Conservation (phyloP, 2,888 invertebrate genomes). For the Lasioglossum malachurum region DNA sequence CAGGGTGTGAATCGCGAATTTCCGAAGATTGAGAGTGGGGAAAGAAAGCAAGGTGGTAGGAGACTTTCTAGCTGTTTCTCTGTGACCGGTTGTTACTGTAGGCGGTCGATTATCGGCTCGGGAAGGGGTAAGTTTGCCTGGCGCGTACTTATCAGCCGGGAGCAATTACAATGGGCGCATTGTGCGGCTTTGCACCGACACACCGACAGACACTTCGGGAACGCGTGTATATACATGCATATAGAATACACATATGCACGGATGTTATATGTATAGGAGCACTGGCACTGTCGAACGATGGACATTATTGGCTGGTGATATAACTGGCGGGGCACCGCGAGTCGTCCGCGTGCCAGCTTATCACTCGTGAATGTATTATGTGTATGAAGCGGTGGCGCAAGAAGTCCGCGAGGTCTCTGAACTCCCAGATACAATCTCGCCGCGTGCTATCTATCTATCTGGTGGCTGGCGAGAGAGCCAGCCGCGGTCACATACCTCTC, state of each 20-base stretch:
- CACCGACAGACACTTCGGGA: not conserved
- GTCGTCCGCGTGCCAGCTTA: constrained; percentile 70
- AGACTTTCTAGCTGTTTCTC: not conserved
- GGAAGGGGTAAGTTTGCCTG: constrained; percentile 8
- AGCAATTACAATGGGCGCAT: constrained; percentile 39
- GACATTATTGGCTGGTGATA: constrained; percentile 65
- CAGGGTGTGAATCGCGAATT: not conserved
- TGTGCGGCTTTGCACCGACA: not conserved
- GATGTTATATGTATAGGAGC: too few relatives aligned
- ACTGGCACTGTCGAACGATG: not conserved
- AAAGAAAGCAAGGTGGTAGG: not conserved
- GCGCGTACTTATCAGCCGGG: not conserved
- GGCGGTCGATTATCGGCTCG: constrained; percentile 2
- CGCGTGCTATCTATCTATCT: constrained; percentile 69
- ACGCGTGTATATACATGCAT: not conserved
- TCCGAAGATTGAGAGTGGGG: not conserved
- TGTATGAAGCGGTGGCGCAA: constrained; percentile 74
- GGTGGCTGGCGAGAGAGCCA: constrained; percentile 61
- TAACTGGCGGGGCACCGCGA: constrained; percentile 49
- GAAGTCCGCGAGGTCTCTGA: constrained; percentile 75
- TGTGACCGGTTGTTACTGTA: not conserved
- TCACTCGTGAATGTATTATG: constrained; percentile 73
- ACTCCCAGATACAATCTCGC: constrained; percentile 71
- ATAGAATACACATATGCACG: not conserved
- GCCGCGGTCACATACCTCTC: constrained; percentile 57